These are phyloP conservation scores for Sapajus apella DNA, from an alignment of 2,113 vertebrate species.

Conservation along the genomic window DNA sequence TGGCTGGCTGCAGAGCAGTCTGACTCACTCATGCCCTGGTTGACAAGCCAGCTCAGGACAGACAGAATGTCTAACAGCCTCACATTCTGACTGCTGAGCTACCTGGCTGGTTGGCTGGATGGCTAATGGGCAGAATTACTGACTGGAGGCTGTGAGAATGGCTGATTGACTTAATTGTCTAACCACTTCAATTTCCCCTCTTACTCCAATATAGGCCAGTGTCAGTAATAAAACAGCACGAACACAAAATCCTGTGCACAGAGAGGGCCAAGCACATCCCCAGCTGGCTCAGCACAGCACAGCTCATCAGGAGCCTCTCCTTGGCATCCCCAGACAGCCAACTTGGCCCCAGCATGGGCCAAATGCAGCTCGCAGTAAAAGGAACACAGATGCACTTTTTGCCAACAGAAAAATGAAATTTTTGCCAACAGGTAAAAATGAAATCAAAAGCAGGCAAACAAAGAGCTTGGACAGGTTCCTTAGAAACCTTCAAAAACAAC, in stretches of 20 bases:
- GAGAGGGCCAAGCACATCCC: not conserved
- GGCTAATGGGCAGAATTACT: not conserved
- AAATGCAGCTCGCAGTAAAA: not conserved
- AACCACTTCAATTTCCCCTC: not conserved
- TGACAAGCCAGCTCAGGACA: constrained; percentile 1
- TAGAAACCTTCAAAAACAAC: constrained; percentile 57
- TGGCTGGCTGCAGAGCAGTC: not conserved
- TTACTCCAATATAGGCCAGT: not conserved
- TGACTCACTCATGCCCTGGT: not conserved
- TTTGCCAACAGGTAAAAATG: constrained; percentile 20
- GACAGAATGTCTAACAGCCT: not conserved
- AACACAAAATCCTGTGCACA: not conserved
- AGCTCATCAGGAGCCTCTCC: not conserved
- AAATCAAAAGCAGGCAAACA: constrained; percentile 43
- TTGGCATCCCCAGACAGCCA: not conserved
- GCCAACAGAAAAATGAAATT: constrained; percentile 34
- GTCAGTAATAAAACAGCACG: not conserved
- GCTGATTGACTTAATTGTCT: constrained; percentile 5
- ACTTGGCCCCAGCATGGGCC: not conserved
- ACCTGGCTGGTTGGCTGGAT: not conserved
- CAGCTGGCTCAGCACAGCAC: not conserved
- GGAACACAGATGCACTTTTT: constrained; percentile 40
- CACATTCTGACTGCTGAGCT: constrained; percentile 5
- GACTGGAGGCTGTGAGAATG: not conserved
- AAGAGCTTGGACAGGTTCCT: constrained; percentile 38